phyloP scores from a whole-genome alignment of 2,113 vertebrate species.

The Reinhardtius hippoglossoides region DNA sequence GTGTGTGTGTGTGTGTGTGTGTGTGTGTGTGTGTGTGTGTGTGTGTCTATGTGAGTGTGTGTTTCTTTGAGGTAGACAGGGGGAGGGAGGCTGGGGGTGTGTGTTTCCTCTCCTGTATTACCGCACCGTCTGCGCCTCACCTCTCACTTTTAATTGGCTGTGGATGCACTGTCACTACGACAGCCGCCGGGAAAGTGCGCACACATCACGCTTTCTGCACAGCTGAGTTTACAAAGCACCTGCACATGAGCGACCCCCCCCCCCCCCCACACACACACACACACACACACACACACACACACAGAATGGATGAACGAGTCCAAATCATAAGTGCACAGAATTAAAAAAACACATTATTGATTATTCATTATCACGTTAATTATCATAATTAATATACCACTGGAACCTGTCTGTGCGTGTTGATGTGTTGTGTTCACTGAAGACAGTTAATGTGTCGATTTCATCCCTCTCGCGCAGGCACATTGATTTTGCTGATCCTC shows the following conservation, averaged over 20 bases:
- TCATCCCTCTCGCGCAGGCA: constrained; percentile 18
- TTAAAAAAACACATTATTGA: background rate
- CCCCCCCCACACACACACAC: background rate
- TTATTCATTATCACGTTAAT: background rate
- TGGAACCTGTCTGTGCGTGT: too few species aligned
- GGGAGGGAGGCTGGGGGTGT: background rate
- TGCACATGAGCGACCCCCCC: background rate
- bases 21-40: background rate
- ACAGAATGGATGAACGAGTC: background rate
- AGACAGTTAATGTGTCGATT: background rate
- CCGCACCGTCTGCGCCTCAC: constrained; percentile 30
- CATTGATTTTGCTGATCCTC: constrained; percentile 65
- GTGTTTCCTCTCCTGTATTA: constrained; percentile 32
- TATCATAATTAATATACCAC: background rate
- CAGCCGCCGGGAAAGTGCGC: constrained; percentile 29
- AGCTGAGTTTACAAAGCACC: constrained; percentile 6
- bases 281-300: too few species aligned
- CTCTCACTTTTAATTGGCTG: constrained; percentile 51
- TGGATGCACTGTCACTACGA: background rate
- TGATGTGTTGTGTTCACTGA: background rate
- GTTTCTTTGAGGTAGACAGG: background rate
- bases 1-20: too few species aligned
- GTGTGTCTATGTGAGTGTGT: background rate
- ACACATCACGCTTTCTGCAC: constrained; percentile 20
- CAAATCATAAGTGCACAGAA: background rate